These are phyloP conservation scores for Planiliza haematocheilus DNA, from an alignment of 2,113 vertebrate species.

Conservation along the genomic window DNA sequence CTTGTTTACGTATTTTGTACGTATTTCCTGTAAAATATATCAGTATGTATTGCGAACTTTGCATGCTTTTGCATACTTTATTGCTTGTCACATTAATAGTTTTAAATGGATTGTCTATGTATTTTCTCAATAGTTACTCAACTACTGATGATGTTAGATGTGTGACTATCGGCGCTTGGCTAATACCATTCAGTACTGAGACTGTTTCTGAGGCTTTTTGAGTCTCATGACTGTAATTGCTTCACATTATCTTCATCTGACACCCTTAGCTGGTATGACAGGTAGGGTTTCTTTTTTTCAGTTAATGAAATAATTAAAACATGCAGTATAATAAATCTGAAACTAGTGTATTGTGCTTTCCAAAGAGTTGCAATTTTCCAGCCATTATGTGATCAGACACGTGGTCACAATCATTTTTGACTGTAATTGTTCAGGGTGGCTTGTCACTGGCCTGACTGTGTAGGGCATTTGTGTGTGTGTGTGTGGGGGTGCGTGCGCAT, in stretches of 20 bases:
- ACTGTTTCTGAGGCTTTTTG: conserved; percentile 36
- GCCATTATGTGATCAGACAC: conserved; percentile 9
- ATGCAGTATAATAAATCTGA: neutral
- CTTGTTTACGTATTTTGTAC: conserved; percentile 23
- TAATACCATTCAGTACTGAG: conserved; percentile 32
- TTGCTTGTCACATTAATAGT: conserved; percentile 8
- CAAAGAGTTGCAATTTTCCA: neutral
- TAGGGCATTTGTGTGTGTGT: neutral
- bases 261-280: conserved; percentile 14
- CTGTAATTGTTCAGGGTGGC: conserved; percentile 4
- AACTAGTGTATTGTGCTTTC: neutral
- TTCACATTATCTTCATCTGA: conserved; percentile 34
- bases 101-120: conserved; percentile 16
- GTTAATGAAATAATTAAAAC: conserved; percentile 51
- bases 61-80: conserved; percentile 17
- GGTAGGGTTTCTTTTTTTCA: conserved; percentile 38
- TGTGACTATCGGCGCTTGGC: conserved; percentile 33
- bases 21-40: conserved; percentile 11
- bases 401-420: neutral
- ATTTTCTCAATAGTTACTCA: conserved; percentile 47
- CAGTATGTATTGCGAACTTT: conserved; percentile 23
- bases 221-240: conserved; percentile 17
- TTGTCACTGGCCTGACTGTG: neutral
- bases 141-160: conserved; percentile 68
- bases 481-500: neutral